phyloP scores from a whole-genome alignment of 2,797 vertebrate genomes.

The Malacoraja senta region DNA sequence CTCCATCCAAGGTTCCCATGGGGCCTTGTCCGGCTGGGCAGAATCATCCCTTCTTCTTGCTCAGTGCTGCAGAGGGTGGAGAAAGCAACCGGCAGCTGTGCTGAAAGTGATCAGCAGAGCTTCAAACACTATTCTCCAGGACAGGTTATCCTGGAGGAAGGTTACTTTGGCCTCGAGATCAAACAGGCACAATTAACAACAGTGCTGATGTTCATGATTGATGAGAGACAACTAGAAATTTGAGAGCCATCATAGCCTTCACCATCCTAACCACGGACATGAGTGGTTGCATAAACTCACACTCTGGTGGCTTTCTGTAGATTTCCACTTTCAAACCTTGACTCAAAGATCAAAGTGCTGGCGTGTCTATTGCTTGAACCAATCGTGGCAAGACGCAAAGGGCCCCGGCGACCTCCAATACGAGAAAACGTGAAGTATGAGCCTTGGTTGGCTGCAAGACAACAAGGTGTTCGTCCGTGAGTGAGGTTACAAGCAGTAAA shows the following conservation, averaged over 20 bases:
- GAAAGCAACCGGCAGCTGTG: not conserved
- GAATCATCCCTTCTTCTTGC: not conserved
- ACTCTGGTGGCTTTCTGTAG: slow-evolving; percentile 79
- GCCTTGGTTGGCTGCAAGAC: slow-evolving; percentile 51
- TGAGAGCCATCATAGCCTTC: not conserved
- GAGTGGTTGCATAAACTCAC: slow-evolving; percentile 59
- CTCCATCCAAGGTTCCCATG: too few relatives aligned
- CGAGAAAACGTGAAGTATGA: slow-evolving; percentile 69
- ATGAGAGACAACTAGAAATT: not conserved
- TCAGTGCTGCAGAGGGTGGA: not conserved
- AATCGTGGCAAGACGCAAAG: slow-evolving; percentile 47
- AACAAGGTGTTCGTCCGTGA: not conserved
- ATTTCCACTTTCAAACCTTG: slow-evolving; percentile 89
- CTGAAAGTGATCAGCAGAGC: not conserved
- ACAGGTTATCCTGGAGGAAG: not conserved
- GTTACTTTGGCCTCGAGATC: not conserved
- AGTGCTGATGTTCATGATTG: not conserved
- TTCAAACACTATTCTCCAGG: not conserved
- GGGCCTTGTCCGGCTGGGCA: too few relatives aligned
- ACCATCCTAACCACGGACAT: not conserved
- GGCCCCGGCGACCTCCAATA: slow-evolving; percentile 61
- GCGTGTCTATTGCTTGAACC: slow-evolving; percentile 50
- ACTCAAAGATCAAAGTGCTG: slow-evolving; percentile 75
- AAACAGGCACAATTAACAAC: not conserved
- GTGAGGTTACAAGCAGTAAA: not conserved